Evolutionary conservation across 2,113 vertebrate species (phyloP), one percentile per base, ranked within the genome.

Genomic region (Carlito syrichta): DNA sequence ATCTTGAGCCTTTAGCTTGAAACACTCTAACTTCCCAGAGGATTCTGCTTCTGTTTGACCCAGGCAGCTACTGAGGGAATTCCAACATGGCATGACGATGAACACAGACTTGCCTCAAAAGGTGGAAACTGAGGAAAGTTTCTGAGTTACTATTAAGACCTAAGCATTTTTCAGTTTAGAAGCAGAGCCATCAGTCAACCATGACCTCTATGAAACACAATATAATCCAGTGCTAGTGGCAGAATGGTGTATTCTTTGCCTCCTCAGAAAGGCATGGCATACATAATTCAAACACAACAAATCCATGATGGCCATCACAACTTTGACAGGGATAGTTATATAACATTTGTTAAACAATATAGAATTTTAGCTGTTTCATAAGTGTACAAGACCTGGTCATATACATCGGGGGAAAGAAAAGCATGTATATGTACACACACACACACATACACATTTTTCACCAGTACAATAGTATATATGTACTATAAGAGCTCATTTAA

Each of bases 231-330:
- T 78, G n/a, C 74, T 86, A 54, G 86, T 63, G 32, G 91, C 11
- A 87, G 50, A 89, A 87, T 50, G 81, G 56, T 98, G 32, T 97
- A 96, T 97, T 96, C 82, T 92, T 81, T 82, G 38, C 68, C 68
- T 45, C 58, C 73, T 74, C 66, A 79, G 71, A 76, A 89, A 91
- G 73, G 82, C 32, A 86, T 13, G 78, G 69, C 7, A 9, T 86
- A 58, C 38, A 22, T 45, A 93, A 62, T 92, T 92, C 68, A 95
- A 62, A 96, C 68, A 62, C 14, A 92, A 17, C 48, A 86, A 23
- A 50, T 83, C 45, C 43, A 25, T 32, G 56, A 68, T 81, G 40
- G 66, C 84, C 60, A 60, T 62, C 71, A 93, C 52, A 94, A 66
- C 66, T 74, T 73, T 35, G 43, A n/a, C 56, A 95, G 54, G 78